Evolutionary conservation across 2,888 invertebrate species (phyloP), one percentile per base, ranked within the genome.

Genomic region (Megalurothrips usitatus): DNA sequence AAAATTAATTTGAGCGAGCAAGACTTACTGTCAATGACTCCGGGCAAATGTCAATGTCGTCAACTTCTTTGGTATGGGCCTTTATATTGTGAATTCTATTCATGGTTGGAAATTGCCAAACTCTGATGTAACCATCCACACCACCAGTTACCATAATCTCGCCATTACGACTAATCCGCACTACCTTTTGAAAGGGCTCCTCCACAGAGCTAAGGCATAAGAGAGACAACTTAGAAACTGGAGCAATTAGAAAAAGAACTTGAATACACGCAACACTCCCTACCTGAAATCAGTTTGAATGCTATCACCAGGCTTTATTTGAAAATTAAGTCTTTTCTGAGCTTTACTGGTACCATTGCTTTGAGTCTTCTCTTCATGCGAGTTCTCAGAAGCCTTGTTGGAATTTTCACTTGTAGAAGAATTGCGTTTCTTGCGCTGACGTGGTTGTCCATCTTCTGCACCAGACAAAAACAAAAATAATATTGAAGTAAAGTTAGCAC

Each of bases 21-120:
- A 82, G 48, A 82, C 81, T 81, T 82, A 86, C 85, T 84, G 82
- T 86, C 83, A 91, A 91, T 83, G 94, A 93, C 85, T 92, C 92
- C 1, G 94, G 93, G 87, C 94, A 95, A 86, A 98, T 94, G 88
- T 97, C 97, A 81, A 98, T 87, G 87, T 98, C 98, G 86, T 98
- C 98, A 83, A 98, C 94, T 90, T 98, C 98, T 87, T 95, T 95
- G 81, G 90, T 91, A 85, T 98, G 98, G 58, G 93, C 95, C 83
- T 92, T 89, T 14, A 96, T 88, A 84, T 93, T 93, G 85, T 91
- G 90, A 28, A 92, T 86, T 84, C 92, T 90, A 81, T 92, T 90
- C 88, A 97, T 90, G 84, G 92, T 91, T 0, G 97, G 97, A 87
- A 96, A 96, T 85, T 92, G 91, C 98, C 98, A 98, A 14, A 98